Base-by-base conservation (phyloP, 2,888 invertebrate genomes). In the Cheilosia urbana region DNA sequence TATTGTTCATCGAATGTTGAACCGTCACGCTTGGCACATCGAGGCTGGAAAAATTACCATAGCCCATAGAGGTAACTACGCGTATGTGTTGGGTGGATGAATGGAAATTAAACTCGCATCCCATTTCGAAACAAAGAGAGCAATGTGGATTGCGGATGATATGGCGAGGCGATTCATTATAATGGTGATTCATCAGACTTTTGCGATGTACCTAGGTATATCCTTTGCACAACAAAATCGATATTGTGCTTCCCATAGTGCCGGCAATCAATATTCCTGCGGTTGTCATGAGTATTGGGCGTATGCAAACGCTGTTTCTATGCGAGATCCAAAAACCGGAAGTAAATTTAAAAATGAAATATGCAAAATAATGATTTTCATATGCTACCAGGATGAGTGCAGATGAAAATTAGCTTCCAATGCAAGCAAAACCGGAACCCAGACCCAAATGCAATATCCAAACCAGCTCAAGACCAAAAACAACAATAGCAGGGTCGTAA, bases 11-110 rank as follows among this genome's bases (percentile, higher is more conserved):
- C 34, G 62, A 69, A 45, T 62, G 69, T 47, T 45, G 4, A 72
- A 68, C 53, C 79, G 83, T 83, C 79, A 83, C 63, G 83, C 83
- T 83, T 42, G 17, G 45, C 73, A 63, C 57, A 66, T 72, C n/a
- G 51, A 15, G 49, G 19, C 5, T 66, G 24, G 6, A 49, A 49
- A 66, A 80, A 73, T 75, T 78, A 83, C 72, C 82, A 83, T 78
- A 66, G 15, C 2, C 66, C 57, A 65, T 34, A 45, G 30, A 24
- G 11, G 53, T 30, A 27, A 34, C 21, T 11, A 4, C 30, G 9
- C 13, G 13, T 11, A 47, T 37, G 42, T 62, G 34, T 42, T 63
- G 45, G 66, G 21, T 62, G 42, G 60, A 7, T 30, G 30, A 57
- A 68, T 63, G 51, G 62, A 49, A 17, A 55, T 21, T 13, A 37